These are phyloP conservation scores for Rhodinocichla rosea DNA, from an alignment of 2,113 vertebrate genomes.

Conservation along the genomic window DNA sequence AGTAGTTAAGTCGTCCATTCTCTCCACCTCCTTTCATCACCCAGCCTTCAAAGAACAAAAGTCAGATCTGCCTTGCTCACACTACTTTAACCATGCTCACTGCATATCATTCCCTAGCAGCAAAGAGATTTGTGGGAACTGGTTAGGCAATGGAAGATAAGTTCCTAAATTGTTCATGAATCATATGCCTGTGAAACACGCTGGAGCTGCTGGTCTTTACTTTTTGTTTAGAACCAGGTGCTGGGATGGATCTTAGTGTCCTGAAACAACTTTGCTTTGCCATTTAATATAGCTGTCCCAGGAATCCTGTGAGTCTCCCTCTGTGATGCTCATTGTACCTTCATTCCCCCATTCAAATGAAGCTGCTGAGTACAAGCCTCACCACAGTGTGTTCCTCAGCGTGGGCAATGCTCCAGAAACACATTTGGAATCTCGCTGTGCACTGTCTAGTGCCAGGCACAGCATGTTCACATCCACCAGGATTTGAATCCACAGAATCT, in stretches of 20 bases:
- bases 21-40: conserved; percentile 56
- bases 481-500: not conserved
- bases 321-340: not conserved
- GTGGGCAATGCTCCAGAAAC: not conserved
- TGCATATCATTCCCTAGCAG: conserved; percentile 12
- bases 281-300: not conserved
- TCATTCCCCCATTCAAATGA: not conserved
- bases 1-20: conserved; percentile 90
- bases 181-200: not conserved
- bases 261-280: not conserved
- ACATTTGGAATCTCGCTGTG: not conserved
- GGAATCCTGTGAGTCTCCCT: not conserved
- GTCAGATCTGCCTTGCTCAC: conserved; percentile 31
- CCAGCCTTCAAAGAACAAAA: conserved; percentile 62
- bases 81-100: not conserved
- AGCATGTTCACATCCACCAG: not conserved
- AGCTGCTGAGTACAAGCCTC: not conserved
- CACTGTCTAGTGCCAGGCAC: not conserved
- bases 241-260: not conserved
- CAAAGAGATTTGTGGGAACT: not conserved
- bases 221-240: not conserved
- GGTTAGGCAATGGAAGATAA: not conserved
- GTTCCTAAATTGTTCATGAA: not conserved
- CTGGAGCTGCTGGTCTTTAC: not conserved
- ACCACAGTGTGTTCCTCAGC: not conserved